These are phyloP conservation scores for Saturnia pavonia DNA, from an alignment of 2,888 invertebrate genomes.

Conservation along the genomic window DNA sequence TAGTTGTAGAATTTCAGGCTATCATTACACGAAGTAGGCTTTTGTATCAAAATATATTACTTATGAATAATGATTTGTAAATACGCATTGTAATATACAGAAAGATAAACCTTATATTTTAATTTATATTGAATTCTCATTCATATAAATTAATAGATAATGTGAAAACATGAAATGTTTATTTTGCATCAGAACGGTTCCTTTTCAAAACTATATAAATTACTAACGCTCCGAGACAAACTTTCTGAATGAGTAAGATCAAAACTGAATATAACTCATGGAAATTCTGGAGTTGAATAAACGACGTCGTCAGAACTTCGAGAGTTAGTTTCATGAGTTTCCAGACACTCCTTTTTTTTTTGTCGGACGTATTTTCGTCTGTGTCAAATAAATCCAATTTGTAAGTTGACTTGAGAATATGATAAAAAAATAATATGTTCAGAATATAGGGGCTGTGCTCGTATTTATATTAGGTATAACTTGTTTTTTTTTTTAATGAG, in stretches of 20 bases:
- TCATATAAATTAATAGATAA: neutral
- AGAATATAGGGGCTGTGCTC: neutral
- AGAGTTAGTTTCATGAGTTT: constrained; percentile 42
- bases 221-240: constrained; percentile 6
- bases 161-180: neutral
- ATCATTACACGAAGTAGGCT: neutral
- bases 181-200: constrained; percentile 21
- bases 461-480: neutral
- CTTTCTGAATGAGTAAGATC: constrained; percentile 38
- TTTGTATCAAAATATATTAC: neutral
- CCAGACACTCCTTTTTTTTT: constrained; percentile 27
- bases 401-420: constrained; percentile 13
- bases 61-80: neutral
- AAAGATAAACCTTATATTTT: neutral
- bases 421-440: constrained; percentile 3
- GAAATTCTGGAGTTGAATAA: constrained; percentile 52
- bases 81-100: neutral
- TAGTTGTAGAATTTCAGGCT: neutral
- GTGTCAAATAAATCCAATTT: constrained; percentile 17
- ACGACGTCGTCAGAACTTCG: constrained; percentile 42
- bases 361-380: constrained; percentile 13
- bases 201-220: constrained; percentile 25
- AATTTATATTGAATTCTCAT: neutral
- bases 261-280: constrained; percentile 57
- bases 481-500: too few species aligned